Base-by-base conservation (phyloP, 2,888 invertebrate genomes). In the Polyommatus icarus region DNA sequence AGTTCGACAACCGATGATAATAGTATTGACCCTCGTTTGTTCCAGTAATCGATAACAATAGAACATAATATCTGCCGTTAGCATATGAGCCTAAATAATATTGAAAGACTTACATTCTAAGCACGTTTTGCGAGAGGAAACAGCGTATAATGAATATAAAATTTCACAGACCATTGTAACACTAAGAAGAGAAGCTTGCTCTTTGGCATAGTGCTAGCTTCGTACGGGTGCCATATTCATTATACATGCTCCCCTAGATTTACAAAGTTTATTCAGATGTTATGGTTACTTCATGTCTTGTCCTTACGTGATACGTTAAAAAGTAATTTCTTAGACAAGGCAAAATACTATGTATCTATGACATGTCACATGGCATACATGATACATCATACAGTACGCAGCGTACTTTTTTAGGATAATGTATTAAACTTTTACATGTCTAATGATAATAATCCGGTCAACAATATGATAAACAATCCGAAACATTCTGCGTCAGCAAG, bases 71-170 rank as follows among this genome's bases (percentile, higher is more conserved):
- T 73, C 6, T 72, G 72, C 72, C 72, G 72, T 73, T 73, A 73
- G 40, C 46, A 24, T 61, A 59, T 76, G 61, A 78, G 79, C 67
- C 76, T 77, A 29, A 54, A 76, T 54, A 78, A 67, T 77, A 76
- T 80, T 76, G 72, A 79, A 79, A 57, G 46, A 36, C 76, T 71
- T 54, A 40, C 50, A 79, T 79, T 80, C 80, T 20, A 18, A 46
- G 24, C 80, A 80, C 80, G 79, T 76, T 72, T 71, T 59, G 46
- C 67, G 50, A 77, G 50, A 80, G 80, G 80, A 80, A 76, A 77
- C 78, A 50, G 76, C 61, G 76, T 29, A 72, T 54, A 78, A 79
- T 36, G 78, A 77, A 71, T 75, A 72, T 73, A 77, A 78, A 77
- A 78, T 73, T 77, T 78, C 57, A 46, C 7, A 77, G 71, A 76